These are phyloP conservation scores for Stenurella melanura DNA, from an alignment of 2,888 invertebrate species.

Conservation along the genomic window DNA sequence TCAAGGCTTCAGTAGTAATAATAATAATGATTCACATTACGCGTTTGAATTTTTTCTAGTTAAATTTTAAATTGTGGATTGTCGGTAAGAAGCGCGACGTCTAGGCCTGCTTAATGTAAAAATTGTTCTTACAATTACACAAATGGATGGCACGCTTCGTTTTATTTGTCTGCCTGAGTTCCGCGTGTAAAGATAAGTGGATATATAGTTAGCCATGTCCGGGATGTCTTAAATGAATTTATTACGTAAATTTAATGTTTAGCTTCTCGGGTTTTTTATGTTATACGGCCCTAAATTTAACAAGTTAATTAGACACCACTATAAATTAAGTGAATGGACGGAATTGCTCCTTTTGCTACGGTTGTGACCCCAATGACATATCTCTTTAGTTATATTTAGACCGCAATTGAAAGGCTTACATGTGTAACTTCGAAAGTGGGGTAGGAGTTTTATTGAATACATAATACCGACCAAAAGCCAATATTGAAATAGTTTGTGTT, in stretches of 20 bases:
- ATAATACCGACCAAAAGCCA: no score
- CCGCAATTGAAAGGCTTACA: no score
- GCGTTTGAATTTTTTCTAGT: slow-evolving; percentile 38
- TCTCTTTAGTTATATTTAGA: neutral
- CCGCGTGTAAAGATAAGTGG: slow-evolving; percentile 65
- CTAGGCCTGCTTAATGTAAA: slow-evolving; percentile 44
- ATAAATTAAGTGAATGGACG: slow-evolving; percentile 7
- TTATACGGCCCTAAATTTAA: slow-evolving; percentile 24
- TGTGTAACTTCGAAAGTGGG: no score
- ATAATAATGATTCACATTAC: slow-evolving; percentile 33
- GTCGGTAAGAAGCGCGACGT: slow-evolving; percentile 38
- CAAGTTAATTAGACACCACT: slow-evolving; percentile 15
- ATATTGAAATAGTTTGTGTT: no score
- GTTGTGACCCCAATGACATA: slow-evolving; percentile 8
- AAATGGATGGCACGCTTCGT: slow-evolving; percentile 52
- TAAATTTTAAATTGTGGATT: slow-evolving; percentile 31
- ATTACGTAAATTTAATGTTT: slow-evolving; percentile 53
- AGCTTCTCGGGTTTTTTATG: slow-evolving; percentile 32
- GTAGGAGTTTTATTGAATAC: no score
- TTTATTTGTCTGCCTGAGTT: slow-evolving; percentile 61
- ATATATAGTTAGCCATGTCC: slow-evolving; percentile 69
- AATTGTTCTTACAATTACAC: slow-evolving; percentile 48
- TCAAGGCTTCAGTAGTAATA: neutral
- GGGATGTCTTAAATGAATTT: slow-evolving; percentile 71
- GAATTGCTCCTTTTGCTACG: slow-evolving; percentile 11